These are phyloP conservation scores for Galemys pyrenaicus DNA, from an alignment of 2,113 vertebrate species.

Conservation along the genomic window DNA sequence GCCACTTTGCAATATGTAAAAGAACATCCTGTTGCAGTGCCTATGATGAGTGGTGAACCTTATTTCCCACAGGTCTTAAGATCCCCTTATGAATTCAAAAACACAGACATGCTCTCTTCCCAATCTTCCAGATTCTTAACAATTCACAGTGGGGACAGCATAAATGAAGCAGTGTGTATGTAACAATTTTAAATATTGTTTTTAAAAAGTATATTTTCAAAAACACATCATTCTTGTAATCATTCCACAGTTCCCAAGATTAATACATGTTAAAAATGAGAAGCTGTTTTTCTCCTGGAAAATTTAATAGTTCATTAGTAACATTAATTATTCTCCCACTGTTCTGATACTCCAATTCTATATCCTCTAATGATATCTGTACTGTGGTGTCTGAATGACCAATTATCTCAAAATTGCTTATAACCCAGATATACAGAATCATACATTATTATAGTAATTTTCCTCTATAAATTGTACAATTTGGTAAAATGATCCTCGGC, in stretches of 20 bases:
- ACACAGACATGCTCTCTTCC: background rate
- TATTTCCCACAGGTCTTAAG: conserved; percentile 59
- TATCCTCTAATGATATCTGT: conserved; percentile 67
- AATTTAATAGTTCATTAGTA: conserved; percentile 74
- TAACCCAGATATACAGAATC: conserved; percentile 68
- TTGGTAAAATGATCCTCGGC: conserved; percentile 58
- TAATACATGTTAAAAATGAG: conserved; percentile 64
- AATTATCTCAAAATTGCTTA: conserved; percentile 75
- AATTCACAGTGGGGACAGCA: conserved; percentile 24
- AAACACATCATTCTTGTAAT: conserved; percentile 67
- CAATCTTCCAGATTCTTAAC: conserved; percentile 47
- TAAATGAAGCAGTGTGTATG: conserved; percentile 60
- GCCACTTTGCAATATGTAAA: conserved; percentile 54
- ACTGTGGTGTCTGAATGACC: conserved; percentile 62
- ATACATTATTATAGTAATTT: conserved; percentile 71
- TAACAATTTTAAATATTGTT: conserved; percentile 43
- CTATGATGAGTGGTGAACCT: conserved; percentile 35
- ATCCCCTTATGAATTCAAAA: conserved; percentile 56
- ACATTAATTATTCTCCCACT: conserved; percentile 70
- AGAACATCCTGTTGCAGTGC: conserved; percentile 48
- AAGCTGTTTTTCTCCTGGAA: conserved; percentile 53
- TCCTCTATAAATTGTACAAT: conserved; percentile 54
- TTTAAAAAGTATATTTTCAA: conserved; percentile 60
- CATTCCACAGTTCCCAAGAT: conserved; percentile 55
- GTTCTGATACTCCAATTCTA: conserved; percentile 58